Conservation (phyloP, 2,113 vertebrate species). For the Motacilla tschutschensis region DNA sequence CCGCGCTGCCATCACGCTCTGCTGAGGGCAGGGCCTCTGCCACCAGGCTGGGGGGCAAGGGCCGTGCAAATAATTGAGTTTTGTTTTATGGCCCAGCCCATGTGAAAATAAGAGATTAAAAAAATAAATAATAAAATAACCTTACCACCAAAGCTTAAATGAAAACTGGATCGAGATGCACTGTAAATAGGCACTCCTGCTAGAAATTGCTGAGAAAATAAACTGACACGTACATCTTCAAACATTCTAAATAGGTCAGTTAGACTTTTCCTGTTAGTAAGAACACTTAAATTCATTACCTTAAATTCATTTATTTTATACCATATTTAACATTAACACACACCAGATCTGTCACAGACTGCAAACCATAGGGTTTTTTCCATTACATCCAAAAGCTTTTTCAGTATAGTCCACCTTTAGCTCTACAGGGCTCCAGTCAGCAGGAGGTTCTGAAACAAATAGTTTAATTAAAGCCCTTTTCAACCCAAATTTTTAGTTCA, state of each 20-base stretch:
- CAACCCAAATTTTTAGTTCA: not conserved
- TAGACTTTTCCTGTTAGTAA: not conserved
- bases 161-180: not conserved
- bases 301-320: not conserved
- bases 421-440: not conserved
- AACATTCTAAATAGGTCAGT: not conserved
- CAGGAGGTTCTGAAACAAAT: not conserved
- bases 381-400: not conserved
- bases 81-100: not conserved
- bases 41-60: accelerated
- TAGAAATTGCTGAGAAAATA: not conserved
- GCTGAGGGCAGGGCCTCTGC: not conserved
- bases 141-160: not conserved
- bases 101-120: not conserved
- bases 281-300: not conserved
- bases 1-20: accelerated
- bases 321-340: not conserved
- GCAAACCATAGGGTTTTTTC: not conserved
- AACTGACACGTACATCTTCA: not conserved
- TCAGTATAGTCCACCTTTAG: not conserved
- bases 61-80: not conserved
- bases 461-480: not conserved
- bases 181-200: not conserved
- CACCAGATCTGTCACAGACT: not conserved
- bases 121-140: not conserved